Conservation (phyloP, 1,140 invertebrate species). For the Nephotettix cincticeps region DNA sequence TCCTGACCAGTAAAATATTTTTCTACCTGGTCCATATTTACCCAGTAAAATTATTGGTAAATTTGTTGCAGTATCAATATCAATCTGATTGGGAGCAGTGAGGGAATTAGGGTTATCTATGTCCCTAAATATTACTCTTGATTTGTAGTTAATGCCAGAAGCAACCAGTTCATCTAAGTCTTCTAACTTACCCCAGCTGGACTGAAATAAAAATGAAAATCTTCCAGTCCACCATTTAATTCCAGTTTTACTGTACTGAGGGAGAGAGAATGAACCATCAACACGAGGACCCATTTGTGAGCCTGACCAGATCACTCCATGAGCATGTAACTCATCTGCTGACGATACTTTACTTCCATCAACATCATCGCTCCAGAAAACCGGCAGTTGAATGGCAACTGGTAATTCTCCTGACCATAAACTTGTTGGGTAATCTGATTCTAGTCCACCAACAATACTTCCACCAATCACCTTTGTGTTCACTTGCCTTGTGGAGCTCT, state of each 20-base stretch:
- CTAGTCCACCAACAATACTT: constrained; percentile 8
- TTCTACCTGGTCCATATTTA: constrained; percentile 8
- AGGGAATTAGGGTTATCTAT: background rate
- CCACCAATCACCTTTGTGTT: constrained; percentile 29
- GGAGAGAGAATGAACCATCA: constrained; percentile 27
- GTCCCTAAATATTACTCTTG: constrained; percentile 18
- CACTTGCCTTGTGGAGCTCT: constrained; percentile 4
- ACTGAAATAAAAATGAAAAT: constrained; percentile 7
- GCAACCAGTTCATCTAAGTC: constrained; percentile 10
- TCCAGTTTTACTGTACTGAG: constrained; percentile 31
- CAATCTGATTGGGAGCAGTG: constrained; percentile 13
- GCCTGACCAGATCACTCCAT: constrained; percentile 31
- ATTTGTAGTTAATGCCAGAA: constrained; percentile 22
- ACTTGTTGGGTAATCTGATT: background rate
- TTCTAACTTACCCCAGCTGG: background rate
- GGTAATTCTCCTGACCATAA: constrained; percentile 32
- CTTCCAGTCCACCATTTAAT: constrained; percentile 33
- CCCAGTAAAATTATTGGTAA: constrained; percentile 22
- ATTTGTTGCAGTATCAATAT: background rate
- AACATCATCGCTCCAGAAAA: constrained; percentile 28
- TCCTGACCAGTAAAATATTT: constrained; percentile 27
- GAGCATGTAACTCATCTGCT: constrained; percentile 22
- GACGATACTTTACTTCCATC: background rate
- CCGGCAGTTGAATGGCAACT: constrained; percentile 23
- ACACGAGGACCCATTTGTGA: constrained; percentile 27